phyloP scores from a whole-genome alignment of 2,113 vertebrate species.

The Bos indicus region DNA sequence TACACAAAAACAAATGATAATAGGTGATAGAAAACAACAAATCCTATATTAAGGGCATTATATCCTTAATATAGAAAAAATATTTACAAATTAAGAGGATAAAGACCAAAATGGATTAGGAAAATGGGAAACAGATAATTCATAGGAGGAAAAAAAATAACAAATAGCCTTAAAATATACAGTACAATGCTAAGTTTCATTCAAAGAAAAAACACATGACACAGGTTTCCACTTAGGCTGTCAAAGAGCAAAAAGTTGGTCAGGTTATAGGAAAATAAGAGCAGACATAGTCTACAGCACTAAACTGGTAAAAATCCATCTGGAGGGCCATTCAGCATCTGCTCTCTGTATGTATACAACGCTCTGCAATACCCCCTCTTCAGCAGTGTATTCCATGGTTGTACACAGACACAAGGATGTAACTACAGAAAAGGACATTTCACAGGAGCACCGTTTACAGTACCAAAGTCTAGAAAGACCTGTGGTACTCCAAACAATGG shows the following conservation, averaged over 20 bases:
- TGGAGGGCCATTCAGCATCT: not conserved
- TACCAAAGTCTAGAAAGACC: not conserved
- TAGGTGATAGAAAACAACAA: not conserved
- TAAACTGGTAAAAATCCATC: not conserved
- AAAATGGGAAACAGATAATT: not conserved
- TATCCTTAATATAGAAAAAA: not conserved
- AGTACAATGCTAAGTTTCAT: not conserved
- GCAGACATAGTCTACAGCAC: not conserved
- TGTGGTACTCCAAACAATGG: not conserved
- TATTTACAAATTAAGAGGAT: not conserved
- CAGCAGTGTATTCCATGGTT: not conserved
- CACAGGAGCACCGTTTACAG: not conserved
- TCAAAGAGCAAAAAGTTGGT: not conserved
- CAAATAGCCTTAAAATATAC: not conserved
- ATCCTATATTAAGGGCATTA: not conserved
- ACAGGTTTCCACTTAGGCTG: not conserved
- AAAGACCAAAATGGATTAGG: not conserved
- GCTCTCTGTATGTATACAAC: rapidly evolving
- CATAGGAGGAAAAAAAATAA: not conserved
- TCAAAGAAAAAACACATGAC: not conserved
- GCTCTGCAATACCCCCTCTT: not conserved
- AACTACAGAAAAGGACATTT: not conserved
- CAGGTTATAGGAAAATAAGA: not conserved
- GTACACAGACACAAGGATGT: not conserved
- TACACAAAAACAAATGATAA: not conserved